phyloP scores from a whole-genome alignment of 2,797 vertebrate genomes.

The Semaprochilodus insignis region DNA sequence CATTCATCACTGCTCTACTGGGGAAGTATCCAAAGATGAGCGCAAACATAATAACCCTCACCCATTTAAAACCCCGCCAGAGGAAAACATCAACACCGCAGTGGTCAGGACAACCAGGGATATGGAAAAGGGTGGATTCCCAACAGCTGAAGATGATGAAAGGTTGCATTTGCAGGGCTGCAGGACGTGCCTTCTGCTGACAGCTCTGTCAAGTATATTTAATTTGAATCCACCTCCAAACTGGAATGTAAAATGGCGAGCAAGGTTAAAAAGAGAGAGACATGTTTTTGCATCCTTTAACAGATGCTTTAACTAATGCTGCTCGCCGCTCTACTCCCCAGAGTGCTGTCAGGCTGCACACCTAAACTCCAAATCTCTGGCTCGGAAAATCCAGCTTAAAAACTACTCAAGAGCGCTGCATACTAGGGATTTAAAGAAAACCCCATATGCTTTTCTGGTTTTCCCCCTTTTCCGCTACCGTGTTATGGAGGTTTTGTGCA shows the following conservation, averaged over 20 bases:
- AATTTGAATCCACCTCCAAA: not conserved
- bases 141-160: conserved; percentile 5
- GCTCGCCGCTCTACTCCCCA: not conserved
- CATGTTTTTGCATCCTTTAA: not conserved
- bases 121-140: not conserved
- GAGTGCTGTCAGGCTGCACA: not conserved
- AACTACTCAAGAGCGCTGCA: not conserved
- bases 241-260: not conserved
- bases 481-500: no score
- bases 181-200: not conserved
- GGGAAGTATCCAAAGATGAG: not conserved
- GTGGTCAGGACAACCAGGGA: not conserved
- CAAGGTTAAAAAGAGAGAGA: not conserved
- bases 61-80: not conserved
- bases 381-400: not conserved
- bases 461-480: no score
- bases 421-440: not conserved
- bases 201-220: not conserved
- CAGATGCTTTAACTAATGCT: not conserved
- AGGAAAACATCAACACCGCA: not conserved
- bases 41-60: conserved; percentile 12
- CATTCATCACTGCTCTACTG: not conserved
- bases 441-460: no score
- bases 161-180: not conserved
- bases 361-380: not conserved